Percentiles rank a stretch among this genome's conserved stretches.
Conservation (phyloP, 2,797 vertebrate genomes). For the Gallinago solitaria region DNA sequence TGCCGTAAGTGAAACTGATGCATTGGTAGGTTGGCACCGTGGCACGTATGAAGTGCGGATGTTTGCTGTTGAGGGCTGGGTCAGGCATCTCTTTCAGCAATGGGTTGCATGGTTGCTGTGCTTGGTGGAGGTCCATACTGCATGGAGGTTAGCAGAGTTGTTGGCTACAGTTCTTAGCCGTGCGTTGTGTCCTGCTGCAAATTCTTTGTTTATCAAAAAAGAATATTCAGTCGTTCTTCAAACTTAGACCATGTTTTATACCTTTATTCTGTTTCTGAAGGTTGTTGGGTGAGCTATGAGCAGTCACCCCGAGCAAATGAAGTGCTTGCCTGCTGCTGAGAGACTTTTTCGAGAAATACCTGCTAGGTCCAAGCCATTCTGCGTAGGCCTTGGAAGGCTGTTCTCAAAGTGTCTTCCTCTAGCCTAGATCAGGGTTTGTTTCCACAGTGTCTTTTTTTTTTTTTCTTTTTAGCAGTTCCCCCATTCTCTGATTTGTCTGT, state of each 20-base stretch:
- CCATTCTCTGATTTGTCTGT: neutral
- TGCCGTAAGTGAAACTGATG: neutral
- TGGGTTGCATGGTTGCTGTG: neutral
- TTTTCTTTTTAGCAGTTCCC: neutral
- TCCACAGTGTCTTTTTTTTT: neutral
- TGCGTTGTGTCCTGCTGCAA: neutral
- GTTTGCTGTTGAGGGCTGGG: neutral
- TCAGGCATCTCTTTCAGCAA: neutral
- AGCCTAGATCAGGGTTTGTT: neutral
- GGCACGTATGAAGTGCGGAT: rapidly evolving
- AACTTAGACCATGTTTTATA: neutral
- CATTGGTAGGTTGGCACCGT: neutral
- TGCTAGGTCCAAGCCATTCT: neutral
- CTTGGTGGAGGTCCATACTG: rapidly evolving
- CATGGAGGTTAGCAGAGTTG: neutral
- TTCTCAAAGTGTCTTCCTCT: neutral
- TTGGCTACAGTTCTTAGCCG: neutral
- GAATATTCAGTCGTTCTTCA: neutral
- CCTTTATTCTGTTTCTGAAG: neutral
- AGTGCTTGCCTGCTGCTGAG: neutral
- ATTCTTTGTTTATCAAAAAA: neutral
- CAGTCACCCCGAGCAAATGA: neutral
- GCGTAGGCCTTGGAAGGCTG: neutral
- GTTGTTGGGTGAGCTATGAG: neutral
- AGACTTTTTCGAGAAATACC: neutral